Base-by-base conservation (phyloP, 2,888 invertebrate genomes). In the Drosophila borealis region DNA sequence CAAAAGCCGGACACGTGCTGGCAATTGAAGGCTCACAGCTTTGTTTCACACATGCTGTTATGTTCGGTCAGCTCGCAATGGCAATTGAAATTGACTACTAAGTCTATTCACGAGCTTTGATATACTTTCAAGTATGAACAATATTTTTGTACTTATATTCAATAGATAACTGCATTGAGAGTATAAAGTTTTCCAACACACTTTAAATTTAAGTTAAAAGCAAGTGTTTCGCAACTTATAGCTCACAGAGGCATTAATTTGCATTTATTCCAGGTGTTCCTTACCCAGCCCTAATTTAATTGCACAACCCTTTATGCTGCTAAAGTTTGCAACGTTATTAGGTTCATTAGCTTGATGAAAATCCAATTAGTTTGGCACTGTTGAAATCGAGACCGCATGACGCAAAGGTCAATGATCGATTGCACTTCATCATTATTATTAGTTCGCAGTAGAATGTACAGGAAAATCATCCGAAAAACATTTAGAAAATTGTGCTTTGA, bases 321-420 rank as follows among this genome's bases (percentile, higher is more conserved):
- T 5, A 25, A 14, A 21, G 5, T 13, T 36, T 55, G 25, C 45
- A 25, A 36, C 55, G 17, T 36, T 36, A 44, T 45, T 55, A 17
- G 34, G 19, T 44, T 54, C 21, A 45, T 45, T 36, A 45, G 8
- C 2, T 14, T 13, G 44, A 21, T 54, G 34, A 45, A 45, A 55
- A 25, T 17, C 14, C 45, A 36, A 55, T 55, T 45, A 45, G 21
- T 44, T 36, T 13, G 11, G 1, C 21, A 1, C 11, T 11, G 21
- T 14, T 19, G 10, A 21, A 44, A 44, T 14, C 11, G 21, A 55
- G 44, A 11, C 2, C 25, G 25, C 4, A 45, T 34, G n/a, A 42
- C 25, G 34, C 10, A 14, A 17, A 25, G 36, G 19, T 36, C 11
- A 34, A 34, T 2, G 14, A 21, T 36, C 34, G 44, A 55, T 44